Evolutionary conservation across 2,113 vertebrate species (phyloP).

Genomic region (Oceanodroma tethys): DNA sequence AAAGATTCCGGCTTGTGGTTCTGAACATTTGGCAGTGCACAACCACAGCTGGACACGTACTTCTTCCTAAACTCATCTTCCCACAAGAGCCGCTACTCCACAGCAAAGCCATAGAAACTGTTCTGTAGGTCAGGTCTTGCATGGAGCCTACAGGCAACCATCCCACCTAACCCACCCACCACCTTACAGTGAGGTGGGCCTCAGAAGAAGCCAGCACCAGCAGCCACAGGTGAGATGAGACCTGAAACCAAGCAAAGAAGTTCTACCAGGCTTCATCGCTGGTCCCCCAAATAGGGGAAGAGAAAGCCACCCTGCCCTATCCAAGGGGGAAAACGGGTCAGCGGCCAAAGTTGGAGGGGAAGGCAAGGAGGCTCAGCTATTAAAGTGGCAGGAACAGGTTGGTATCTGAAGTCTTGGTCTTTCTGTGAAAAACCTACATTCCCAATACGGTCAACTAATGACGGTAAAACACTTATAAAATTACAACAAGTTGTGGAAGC

Average conservation of each 20-base stretch:
- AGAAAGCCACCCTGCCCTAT: not conserved
- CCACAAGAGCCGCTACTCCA: not conserved
- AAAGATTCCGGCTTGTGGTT: not conserved
- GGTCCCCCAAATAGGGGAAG: fast-evolving
- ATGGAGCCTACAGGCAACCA: not conserved
- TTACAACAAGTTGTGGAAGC: not conserved
- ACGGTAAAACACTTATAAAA: not conserved
- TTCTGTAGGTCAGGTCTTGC: not conserved
- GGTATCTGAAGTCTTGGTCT: not conserved
- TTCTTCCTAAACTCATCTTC: not conserved
- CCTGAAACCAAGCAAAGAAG: not conserved
- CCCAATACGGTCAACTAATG: not conserved
- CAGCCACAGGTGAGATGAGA: not conserved
- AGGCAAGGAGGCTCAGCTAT: not conserved
- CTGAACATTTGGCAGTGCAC: not conserved
- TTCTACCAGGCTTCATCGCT: not conserved
- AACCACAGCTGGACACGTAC: not conserved
- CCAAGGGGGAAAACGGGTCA: not conserved
- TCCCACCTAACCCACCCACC: not conserved
- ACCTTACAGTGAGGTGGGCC: not conserved
- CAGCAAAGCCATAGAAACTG: not conserved
- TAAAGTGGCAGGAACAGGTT: not conserved
- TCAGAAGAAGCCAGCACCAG: not conserved
- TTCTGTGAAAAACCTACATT: not conserved
- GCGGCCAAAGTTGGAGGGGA: not conserved